Evolutionary conservation across 2,113 vertebrate species (phyloP), one percentile per base, ranked within the genome.

Genomic region (Oreocharis arfaki): DNA sequence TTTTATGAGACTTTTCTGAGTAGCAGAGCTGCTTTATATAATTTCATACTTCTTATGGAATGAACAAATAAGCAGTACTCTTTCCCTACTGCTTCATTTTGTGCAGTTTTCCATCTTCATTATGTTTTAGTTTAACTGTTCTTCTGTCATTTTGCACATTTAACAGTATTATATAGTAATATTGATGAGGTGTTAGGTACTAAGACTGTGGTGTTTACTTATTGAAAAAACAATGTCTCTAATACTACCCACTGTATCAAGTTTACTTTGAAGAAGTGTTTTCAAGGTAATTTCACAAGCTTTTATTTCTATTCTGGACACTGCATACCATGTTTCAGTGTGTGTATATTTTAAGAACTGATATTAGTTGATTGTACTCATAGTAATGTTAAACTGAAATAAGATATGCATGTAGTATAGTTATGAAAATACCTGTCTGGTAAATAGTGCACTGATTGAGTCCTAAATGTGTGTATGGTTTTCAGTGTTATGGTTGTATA

Each of bases 401-500:
- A 84, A 86, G 93, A 95, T 97, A 93, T 42, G 30, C 19, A 49
- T 2, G 0, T 20, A 68, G 61, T 61, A 84, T 57, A 90, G 88
- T 75, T 95, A 90, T 89, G 90, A 95, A 97, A 97, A 96, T 96
- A 93, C 92, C 90, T 94, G 79, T 78, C 83, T 46, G 84, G 80
- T 95, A 95, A 96, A 96, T 71, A 96, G 92, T 27, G 49, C 39
- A 49, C 85, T 94, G 92, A 94, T 71, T 96, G 88, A 92, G 76
- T 71, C 41, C 57, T 90, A 92, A 93, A 91, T 93, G 76, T 78
- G 39, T 76, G 50, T 67, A 93, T 84, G 83, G 90, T 78, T 97
- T 95, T 78, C 93, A 94, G 52, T 96, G 93, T 96, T 96, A 95
- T 89, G 95, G 64, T 90, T 96, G 96, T 95, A 89, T 96, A 93